phyloP scores from a whole-genome alignment of 2,797 vertebrate species.

The Sebastes alutus region DNA sequence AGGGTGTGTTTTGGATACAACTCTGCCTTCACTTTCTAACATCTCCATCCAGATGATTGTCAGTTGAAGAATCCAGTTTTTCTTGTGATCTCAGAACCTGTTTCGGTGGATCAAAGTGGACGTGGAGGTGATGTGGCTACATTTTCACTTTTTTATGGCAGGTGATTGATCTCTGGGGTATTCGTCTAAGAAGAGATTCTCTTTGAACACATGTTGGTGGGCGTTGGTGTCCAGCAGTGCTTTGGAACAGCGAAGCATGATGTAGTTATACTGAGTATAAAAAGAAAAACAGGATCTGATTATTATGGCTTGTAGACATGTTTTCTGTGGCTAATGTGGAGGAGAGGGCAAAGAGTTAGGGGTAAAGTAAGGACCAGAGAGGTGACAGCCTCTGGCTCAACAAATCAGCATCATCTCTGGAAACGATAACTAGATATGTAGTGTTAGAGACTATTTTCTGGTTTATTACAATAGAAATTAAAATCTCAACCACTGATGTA shows the following conservation, averaged over 20 bases:
- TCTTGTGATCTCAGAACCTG: constrained; percentile 45
- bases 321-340: constrained; percentile 7
- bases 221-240: constrained; percentile 35
- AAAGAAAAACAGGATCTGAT: constrained; percentile 17
- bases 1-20: constrained; percentile 56
- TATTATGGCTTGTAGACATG: not conserved
- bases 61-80: constrained; percentile 40
- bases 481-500: no score
- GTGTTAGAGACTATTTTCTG: not conserved
- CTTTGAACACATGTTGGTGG: constrained; percentile 48
- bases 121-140: not conserved
- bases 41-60: constrained; percentile 55
- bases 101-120: constrained; percentile 53
- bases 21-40: constrained; percentile 30
- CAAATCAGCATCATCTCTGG: not conserved
- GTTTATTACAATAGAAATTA: not conserved
- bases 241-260: constrained; percentile 41
- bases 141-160: constrained; percentile 15
- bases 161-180: constrained; percentile 37
- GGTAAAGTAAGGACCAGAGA: not conserved
- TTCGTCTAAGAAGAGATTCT: constrained; percentile 12
- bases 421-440: not conserved
- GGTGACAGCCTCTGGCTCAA: not conserved
- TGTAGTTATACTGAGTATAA: constrained; percentile 27
- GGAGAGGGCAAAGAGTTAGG: not conserved